Percentiles rank a stretch among this genome's conserved stretches.
Evolutionary conservation across 2,113 vertebrate species (phyloP).

Genomic region (Anolis sagrei): DNA sequence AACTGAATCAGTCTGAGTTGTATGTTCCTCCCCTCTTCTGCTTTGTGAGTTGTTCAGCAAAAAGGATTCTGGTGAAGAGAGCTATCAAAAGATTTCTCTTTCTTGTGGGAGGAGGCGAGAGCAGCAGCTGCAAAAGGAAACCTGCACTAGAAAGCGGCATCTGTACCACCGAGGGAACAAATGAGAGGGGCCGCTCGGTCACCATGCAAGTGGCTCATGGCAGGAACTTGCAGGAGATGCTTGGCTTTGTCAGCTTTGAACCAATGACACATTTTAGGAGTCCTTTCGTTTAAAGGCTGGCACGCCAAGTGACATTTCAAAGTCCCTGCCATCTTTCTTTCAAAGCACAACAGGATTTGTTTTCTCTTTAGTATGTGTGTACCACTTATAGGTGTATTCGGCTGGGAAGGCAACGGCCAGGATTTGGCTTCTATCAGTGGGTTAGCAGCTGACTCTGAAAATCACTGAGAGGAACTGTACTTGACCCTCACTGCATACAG

Average conservation of each 20-base stretch:
- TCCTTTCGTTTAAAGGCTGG: background rate
- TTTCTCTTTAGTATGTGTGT: background rate
- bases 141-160: background rate
- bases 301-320: background rate
- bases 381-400: background rate
- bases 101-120: background rate
- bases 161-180: background rate
- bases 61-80: background rate
- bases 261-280: background rate
- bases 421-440: background rate
- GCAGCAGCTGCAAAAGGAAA: background rate
- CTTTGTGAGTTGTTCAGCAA: background rate
- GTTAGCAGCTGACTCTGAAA: background rate
- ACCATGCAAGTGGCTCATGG: background rate
- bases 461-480: background rate
- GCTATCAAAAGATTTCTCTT: background rate
- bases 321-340: background rate
- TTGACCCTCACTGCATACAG: too few relatives aligned
- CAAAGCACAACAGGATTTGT: background rate
- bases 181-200: background rate
- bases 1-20: background rate
- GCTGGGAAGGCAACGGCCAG: background rate
- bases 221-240: background rate
- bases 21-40: background rate
- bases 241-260: slow-evolving; percentile 7